These are phyloP conservation scores for Drosophila sulfurigaster DNA, from an alignment of 1,140 invertebrate genomes.

Conservation along the genomic window DNA sequence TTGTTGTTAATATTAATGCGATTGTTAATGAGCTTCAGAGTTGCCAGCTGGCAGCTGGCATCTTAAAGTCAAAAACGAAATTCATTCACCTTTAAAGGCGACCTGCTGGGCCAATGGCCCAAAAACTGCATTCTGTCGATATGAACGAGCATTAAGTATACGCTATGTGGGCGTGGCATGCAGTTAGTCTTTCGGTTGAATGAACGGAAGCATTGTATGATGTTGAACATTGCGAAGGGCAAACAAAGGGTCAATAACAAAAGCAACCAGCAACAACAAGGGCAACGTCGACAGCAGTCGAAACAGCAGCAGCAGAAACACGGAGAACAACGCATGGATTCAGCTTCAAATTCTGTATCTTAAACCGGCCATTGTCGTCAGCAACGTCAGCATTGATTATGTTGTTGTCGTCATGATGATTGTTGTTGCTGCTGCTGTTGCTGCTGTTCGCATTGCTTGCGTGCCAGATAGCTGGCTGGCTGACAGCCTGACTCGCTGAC, in stretches of 20 bases:
- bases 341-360: conserved; percentile 55
- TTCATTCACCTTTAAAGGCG: conserved; percentile 47
- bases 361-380: conserved; percentile 62
- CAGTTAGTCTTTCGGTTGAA: conserved; percentile 76
- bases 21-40: conserved; percentile 65
- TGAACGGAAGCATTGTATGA: conserved; percentile 65
- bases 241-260: conserved; percentile 76
- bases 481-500: neutral
- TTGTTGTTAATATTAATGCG: conserved; percentile 42
- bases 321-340: conserved; percentile 25
- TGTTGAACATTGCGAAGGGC: conserved; percentile 37
- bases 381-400: conserved; percentile 64
- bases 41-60: neutral
- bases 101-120: conserved; percentile 56
- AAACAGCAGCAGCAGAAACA: conserved; percentile 20
- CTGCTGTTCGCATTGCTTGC: conserved; percentile 20
- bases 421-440: conserved; percentile 33
- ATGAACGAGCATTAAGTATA: conserved; percentile 14
- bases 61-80: conserved; percentile 30
- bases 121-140: conserved; percentile 57
- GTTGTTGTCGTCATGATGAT: conserved; percentile 47
- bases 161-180: conserved; percentile 35
- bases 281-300: neutral
- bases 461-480: conserved; percentile 25
- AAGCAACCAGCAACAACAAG: conserved; percentile 15